phyloP scores from a whole-genome alignment of 2,797 vertebrate genomes.

The Gadopsis bispinosus region DNA sequence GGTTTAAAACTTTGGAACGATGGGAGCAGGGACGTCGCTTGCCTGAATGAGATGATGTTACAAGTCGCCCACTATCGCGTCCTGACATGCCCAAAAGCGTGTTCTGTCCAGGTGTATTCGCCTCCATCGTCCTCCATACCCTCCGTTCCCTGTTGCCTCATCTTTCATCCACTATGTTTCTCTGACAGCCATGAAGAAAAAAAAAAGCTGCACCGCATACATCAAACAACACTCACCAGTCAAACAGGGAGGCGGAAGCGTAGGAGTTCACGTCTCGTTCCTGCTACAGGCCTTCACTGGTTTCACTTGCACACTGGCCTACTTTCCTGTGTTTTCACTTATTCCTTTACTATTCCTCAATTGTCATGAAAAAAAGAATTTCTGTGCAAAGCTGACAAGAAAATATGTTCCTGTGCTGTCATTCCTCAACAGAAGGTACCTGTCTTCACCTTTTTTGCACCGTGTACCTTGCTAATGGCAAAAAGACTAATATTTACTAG shows the following conservation, averaged over 20 bases:
- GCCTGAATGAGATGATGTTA: constrained; percentile 27
- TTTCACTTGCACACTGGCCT: constrained; percentile 56
- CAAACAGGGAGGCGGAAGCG: constrained; percentile 57
- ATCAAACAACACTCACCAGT: constrained; percentile 65
- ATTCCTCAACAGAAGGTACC: constrained; percentile 23
- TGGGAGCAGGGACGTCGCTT: not conserved
- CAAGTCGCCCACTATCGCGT: constrained; percentile 35
- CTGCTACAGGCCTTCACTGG: constrained; percentile 64
- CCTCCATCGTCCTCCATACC: constrained; percentile 44
- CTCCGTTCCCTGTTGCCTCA: constrained; percentile 51
- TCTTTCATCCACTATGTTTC: constrained; percentile 52
- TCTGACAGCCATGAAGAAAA: constrained; percentile 63
- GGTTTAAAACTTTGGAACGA: constrained; percentile 20
- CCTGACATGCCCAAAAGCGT: constrained; percentile 50
- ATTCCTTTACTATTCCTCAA: constrained; percentile 39
- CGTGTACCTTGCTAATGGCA: constrained; percentile 16
- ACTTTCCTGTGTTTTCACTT: constrained; percentile 51
- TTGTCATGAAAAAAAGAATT: constrained; percentile 35
- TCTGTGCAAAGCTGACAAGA: constrained; percentile 19
- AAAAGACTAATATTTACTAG: constrained; percentile 22
- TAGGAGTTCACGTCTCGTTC: constrained; percentile 66
- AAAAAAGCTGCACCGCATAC: constrained; percentile 50
- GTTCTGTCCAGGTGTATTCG: constrained; percentile 65
- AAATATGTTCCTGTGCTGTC: constrained; percentile 22
- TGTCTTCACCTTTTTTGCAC: constrained; percentile 22